Evolutionary conservation across 2,113 vertebrate genomes (phyloP), one percentile per base, ranked within the genome.

Genomic region (Prunella himalayana): DNA sequence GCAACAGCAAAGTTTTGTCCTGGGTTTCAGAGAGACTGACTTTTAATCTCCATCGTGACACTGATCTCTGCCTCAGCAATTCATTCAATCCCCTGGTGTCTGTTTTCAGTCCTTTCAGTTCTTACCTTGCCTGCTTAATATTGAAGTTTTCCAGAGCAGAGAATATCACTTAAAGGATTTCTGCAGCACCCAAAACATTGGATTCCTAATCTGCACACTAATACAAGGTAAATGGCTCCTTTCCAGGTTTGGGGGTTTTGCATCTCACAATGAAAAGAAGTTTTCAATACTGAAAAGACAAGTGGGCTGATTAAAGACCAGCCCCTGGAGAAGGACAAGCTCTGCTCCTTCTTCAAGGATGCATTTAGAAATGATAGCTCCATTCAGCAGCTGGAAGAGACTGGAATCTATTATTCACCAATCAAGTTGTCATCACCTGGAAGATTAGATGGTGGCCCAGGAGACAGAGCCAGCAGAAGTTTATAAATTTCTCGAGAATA

Each of bases 401-500:
- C 83, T 13, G 51, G 69, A 49, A 95, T 91, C 82, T 44, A 47
- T 86, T 88, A 78, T 75, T 92, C 94, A 82, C 91, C 94, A 68
- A 83, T 94, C 95, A 91, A 81, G 60, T 78, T 95, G 92, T 94
- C 88, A 92, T 70, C 35, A 13, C 68, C 88, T 30, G n/a, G 12
- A 85, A 88, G 90, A 86, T 84, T 25, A 90, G 86, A 71, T 35
- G 60, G 68, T 56, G 83, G 76, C 92, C 76, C 94, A 41, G 73
- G 90, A 86, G 88, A 84, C 65, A 37, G 7, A n/a, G 65, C 56
- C 86, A 84, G 78, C 27, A 17, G 12, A 59, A 50, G 20, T 71
- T 81, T n/a, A 70, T 75, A 41, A 23, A 78, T 86, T 64, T 60
- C 47, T 56, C 8, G 17, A 59, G 80, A 83, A 83, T 54, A 90